phyloP scores from a whole-genome alignment of 2,888 invertebrate species.

The Diachrysia chrysitis region DNA sequence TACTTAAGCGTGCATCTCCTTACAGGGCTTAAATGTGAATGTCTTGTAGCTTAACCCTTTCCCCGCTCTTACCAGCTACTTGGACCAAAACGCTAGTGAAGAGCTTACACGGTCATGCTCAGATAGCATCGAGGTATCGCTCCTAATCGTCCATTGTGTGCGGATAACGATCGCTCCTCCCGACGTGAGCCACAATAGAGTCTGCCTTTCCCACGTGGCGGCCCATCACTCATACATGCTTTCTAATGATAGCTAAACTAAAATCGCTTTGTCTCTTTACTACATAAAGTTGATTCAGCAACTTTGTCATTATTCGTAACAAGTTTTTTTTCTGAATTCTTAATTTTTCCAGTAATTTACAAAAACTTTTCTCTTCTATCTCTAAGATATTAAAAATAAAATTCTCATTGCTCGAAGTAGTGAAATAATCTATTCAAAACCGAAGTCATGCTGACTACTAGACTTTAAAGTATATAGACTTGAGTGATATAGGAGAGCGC shows the following conservation, averaged over 20 bases:
- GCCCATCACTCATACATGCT: conserved; percentile 60
- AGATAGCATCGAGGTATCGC: conserved; percentile 77
- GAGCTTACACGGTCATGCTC: conserved; percentile 70
- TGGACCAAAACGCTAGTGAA: conserved; percentile 55
- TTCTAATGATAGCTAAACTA: conserved; percentile 63
- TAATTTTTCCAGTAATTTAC: not conserved
- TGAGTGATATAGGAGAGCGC: not conserved
- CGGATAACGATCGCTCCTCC: conserved; percentile 71
- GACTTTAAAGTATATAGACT: not conserved
- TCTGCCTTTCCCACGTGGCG: conserved; percentile 61
- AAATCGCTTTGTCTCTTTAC: conserved; percentile 39
- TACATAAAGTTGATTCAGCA: conserved; percentile 16
- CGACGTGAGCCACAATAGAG: conserved; percentile 66
- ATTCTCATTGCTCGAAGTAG: not conserved
- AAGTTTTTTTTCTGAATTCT: conserved; percentile 12
- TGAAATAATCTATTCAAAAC: not conserved
- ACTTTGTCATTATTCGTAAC: not conserved
- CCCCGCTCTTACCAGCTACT: conserved; percentile 19
- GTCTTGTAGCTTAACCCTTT: not conserved
- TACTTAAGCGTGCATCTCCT: not conserved
- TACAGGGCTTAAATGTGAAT: too few relatives aligned
- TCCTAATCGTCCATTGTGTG: conserved; percentile 81
- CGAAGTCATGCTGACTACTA: not conserved
- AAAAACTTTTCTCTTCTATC: not conserved
- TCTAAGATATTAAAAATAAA: not conserved